phyloP scores from a whole-genome alignment of 2,888 invertebrate species.

The Oxyteleia sp. region DNA sequence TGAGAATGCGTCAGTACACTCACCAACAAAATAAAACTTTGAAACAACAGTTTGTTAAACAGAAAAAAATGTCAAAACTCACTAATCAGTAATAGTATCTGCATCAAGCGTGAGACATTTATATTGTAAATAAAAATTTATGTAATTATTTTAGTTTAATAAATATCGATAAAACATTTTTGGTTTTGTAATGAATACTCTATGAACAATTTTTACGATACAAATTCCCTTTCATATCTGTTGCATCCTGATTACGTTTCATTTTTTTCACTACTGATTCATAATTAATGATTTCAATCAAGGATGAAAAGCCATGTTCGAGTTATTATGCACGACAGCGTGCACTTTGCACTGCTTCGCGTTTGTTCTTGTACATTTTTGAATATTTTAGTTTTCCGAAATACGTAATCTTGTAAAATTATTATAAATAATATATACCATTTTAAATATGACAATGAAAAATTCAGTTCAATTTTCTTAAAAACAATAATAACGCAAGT shows the following conservation, averaged over 20 bases:
- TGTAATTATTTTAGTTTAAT: background rate
- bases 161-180: no score
- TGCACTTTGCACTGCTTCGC: constrained; percentile 45
- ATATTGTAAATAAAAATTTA: no score
- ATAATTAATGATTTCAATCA: constrained; percentile 53
- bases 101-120: no score
- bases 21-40: constrained; percentile 40
- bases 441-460: no score
- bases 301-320: constrained; percentile 48
- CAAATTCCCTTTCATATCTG: constrained; percentile 28
- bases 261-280: constrained; percentile 49
- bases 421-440: no score
- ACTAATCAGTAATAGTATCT: constrained; percentile 16
- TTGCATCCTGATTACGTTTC: constrained; percentile 50
- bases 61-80: constrained; percentile 44
- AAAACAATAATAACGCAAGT: background rate
- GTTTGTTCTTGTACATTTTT: constrained; percentile 41
- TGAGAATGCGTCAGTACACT: constrained; percentile 63
- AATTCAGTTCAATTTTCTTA: no score
- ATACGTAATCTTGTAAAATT: no score
- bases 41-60: constrained; percentile 49
- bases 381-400: constrained; percentile 4
- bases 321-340: constrained; percentile 34
- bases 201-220: constrained; percentile 10
- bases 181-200: no score